Percentiles rank a stretch among this genome's conserved stretches.
Conservation (phyloP, 2,113 vertebrate genomes). For the Gymnorhina tibicen region DNA sequence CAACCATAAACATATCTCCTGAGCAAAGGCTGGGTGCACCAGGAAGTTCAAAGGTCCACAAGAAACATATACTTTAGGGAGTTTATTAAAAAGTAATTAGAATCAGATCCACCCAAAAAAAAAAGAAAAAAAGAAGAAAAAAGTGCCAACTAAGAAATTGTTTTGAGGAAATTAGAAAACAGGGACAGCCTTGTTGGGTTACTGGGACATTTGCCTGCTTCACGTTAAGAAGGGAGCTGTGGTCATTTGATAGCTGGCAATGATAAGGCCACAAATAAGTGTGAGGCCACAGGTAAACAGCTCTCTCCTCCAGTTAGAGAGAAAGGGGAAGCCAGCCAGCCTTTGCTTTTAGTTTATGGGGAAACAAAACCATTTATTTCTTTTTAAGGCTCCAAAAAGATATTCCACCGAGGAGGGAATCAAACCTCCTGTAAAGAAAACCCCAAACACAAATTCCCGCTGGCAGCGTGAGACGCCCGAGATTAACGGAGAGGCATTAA, state of each 20-base stretch:
- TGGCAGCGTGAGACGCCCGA: fast-evolving
- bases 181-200: neutral
- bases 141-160: neutral
- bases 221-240: neutral
- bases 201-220: neutral
- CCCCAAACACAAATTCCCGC: neutral
- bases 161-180: neutral
- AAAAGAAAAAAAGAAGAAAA: neutral
- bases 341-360: neutral
- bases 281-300: neutral
- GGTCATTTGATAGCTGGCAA: neutral
- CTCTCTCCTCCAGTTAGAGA: neutral
- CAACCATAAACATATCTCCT: neutral
- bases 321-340: neutral
- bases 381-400: neutral
- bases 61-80: neutral
- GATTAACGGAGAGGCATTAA: neutral
- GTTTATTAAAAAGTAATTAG: neutral
- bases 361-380: neutral
- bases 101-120: neutral
- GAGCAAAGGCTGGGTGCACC: neutral
- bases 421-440: neutral
- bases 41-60: conserved; percentile 30
- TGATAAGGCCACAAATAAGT: neutral
- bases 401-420: neutral